phyloP scores from a whole-genome alignment of 30 jellyfish, hydroid and myxozoan species.

The Pelagia noctiluca region DNA sequence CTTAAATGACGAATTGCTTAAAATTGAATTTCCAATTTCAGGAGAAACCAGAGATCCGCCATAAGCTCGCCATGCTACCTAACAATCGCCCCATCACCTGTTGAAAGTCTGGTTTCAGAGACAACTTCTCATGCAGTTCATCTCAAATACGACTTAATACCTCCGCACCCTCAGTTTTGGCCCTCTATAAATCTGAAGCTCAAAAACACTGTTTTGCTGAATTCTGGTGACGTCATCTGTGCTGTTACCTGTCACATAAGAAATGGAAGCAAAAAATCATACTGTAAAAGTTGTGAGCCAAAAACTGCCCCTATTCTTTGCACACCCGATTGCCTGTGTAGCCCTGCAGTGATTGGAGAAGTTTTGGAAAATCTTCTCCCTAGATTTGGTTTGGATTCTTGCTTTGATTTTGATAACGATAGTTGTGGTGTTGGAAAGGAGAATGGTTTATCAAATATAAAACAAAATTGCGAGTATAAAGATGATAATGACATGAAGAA shows the following conservation, averaged over 20 bases:
- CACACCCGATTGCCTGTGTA: not conserved
- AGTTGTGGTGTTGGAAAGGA: not conserved
- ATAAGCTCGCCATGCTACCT: slow-evolving; percentile 64
- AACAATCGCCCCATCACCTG: slow-evolving; percentile 65
- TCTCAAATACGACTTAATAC: slow-evolving; percentile 78
- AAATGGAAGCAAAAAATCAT: not conserved
- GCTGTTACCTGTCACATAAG: slow-evolving; percentile 42
- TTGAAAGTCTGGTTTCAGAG: not conserved
- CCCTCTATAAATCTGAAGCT: slow-evolving; percentile 79
- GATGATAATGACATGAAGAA: too few species aligned
- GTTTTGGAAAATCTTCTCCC: not conserved
- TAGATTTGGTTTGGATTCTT: not conserved
- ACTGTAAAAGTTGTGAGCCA: not conserved
- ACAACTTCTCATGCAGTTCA: slow-evolving; percentile 26
- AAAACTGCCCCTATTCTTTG: not conserved
- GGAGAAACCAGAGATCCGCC: not conserved
- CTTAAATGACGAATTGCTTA: too few species aligned
- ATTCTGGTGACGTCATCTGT: slow-evolving; percentile 86
- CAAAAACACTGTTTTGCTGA: slow-evolving; percentile 67
- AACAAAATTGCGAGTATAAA: too few species aligned
- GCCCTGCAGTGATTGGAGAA: not conserved
- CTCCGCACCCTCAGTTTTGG: slow-evolving; percentile 86
- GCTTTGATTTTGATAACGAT: not conserved
- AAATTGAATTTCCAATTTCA: not conserved
- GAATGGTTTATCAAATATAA: too few species aligned